Conservation (phyloP, 2,797 vertebrate genomes). For the Fundulus diaphanus region DNA sequence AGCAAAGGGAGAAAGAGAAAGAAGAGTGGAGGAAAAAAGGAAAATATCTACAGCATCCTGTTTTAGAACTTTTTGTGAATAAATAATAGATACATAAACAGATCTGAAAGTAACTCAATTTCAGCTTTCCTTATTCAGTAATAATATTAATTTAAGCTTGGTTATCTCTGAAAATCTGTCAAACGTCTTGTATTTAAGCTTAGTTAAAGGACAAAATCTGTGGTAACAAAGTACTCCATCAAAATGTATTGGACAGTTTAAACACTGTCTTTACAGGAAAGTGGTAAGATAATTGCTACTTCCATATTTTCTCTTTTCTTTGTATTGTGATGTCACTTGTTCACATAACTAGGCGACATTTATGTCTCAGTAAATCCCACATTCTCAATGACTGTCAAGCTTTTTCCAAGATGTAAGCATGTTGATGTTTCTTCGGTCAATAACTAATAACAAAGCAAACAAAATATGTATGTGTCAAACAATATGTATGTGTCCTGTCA, state of each 20-base stretch:
- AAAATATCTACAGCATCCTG: too few species aligned
- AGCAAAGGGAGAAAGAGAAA: too few species aligned
- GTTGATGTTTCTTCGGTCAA: constrained; percentile 21
- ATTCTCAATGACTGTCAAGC: constrained; percentile 25
- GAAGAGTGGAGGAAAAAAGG: too few species aligned
- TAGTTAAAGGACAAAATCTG: background rate
- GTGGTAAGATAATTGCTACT: background rate
- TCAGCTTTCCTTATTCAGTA: too few species aligned
- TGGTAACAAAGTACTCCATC: background rate
- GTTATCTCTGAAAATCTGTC: background rate
- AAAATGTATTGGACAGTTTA: background rate
- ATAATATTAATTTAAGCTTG: background rate
- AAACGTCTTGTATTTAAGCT: background rate
- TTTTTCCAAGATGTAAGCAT: constrained; percentile 12
- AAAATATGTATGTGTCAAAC: too few species aligned
- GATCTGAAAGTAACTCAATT: too few species aligned
- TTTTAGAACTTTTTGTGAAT: too few species aligned
- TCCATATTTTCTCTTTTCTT: background rate
- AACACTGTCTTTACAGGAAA: background rate
- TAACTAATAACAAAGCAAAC: constrained; percentile 7
- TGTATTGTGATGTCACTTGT: constrained; percentile 7
- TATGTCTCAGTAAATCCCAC: constrained; percentile 22
- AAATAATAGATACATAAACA: too few species aligned
- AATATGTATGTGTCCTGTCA: too few species aligned
- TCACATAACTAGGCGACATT: constrained; percentile 14